A percentile compares a stretch with the other conserved stretches of the same genome.
Evolutionary conservation across 2,113 vertebrate genomes (phyloP).

Genomic region (Sylvia atricapilla): DNA sequence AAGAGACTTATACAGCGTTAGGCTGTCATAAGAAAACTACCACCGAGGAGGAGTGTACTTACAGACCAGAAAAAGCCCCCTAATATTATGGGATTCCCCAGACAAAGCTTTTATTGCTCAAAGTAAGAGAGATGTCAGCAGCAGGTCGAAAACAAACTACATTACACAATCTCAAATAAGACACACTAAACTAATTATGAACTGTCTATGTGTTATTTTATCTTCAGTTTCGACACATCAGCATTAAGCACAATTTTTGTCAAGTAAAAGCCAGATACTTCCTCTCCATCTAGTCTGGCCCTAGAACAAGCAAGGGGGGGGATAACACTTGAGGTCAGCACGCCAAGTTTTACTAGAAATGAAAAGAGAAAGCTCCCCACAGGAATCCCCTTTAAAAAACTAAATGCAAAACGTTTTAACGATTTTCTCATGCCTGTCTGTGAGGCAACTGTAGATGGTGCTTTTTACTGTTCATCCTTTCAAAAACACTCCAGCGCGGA

Average conservation of each 20-base stretch:
- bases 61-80: fast-evolving
- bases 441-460: background rate
- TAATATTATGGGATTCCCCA: background rate
- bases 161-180: background rate
- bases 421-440: background rate
- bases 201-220: background rate
- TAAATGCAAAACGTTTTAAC: background rate
- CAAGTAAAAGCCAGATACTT: background rate
- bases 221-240: background rate
- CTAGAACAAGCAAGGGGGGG: background rate
- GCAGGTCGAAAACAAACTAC: background rate
- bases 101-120: background rate
- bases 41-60: fast-evolving
- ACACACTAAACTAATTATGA: background rate
- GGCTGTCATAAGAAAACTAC: background rate
- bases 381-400: background rate
- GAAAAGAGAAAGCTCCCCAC: background rate
- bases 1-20: background rate
- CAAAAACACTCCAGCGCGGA: background rate
- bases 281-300: background rate
- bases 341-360: background rate
- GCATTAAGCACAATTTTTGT: background rate
- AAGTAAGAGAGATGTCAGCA: background rate
- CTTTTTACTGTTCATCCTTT: background rate
- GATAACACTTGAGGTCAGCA: background rate